phyloP scores from a whole-genome alignment of 2,113 vertebrate species.

The Chionodraco myersi region DNA sequence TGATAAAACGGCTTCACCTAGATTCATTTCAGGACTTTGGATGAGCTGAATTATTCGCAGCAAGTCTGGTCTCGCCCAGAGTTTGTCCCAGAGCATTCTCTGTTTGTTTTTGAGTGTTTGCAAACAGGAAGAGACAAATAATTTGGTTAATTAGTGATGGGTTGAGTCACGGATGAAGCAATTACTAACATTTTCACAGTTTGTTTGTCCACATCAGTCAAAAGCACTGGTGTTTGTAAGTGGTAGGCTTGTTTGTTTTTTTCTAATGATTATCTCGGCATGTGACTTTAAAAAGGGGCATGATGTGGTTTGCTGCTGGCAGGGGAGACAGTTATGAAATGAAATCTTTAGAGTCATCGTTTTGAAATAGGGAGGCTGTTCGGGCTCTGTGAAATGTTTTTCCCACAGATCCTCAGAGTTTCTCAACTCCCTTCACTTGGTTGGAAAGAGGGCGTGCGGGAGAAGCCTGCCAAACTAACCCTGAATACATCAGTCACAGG shows the following conservation, averaged over 20 bases:
- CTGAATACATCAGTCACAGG: not conserved
- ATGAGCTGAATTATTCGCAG: not conserved
- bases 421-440: constrained; percentile 47
- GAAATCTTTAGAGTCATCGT: constrained; percentile 52
- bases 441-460: constrained; percentile 37
- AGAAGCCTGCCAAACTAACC: constrained; percentile 26
- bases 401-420: constrained; percentile 60
- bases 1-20: too few relatives aligned
- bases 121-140: constrained; percentile 13
- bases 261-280: constrained; percentile 12
- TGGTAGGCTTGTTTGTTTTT: not conserved
- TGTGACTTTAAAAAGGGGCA: not conserved
- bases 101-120: constrained; percentile 2
- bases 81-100: not conserved
- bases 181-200: constrained; percentile 4
- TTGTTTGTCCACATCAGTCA: constrained; percentile 21
- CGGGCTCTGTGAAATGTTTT: constrained; percentile 58
- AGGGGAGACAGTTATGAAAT: constrained; percentile 47
- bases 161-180: not conserved
- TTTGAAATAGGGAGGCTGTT: constrained; percentile 65
- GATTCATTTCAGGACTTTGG: not conserved
- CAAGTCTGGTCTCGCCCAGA: constrained; percentile 30
- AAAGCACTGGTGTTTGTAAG: not conserved
- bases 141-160: constrained; percentile 2
- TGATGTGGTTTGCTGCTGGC: not conserved